These are phyloP conservation scores for Volucella bombylans DNA, from an alignment of 2,888 invertebrate species.

Conservation along the genomic window DNA sequence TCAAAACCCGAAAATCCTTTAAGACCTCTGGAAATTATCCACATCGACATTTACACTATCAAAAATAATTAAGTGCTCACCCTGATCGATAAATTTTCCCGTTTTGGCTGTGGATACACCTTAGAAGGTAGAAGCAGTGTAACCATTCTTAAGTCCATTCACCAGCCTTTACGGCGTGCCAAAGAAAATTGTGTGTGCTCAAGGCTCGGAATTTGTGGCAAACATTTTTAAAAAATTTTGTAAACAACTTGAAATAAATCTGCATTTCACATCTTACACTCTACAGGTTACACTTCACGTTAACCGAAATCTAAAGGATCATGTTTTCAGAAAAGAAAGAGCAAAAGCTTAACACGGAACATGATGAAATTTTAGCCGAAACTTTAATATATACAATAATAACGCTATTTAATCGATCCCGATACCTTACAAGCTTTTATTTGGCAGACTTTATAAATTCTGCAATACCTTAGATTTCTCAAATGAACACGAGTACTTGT, in stretches of 20 bases:
- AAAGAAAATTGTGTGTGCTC: constrained; percentile 31
- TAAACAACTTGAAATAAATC: constrained; percentile 13
- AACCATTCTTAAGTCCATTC: constrained; percentile 13
- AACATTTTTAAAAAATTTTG: constrained; percentile 39
- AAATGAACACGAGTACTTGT: constrained; percentile 5
- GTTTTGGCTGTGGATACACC: constrained; percentile 28
- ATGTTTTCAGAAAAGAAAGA: constrained; percentile 11
- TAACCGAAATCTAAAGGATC: constrained; percentile 68
- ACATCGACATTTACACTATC: constrained; percentile 57
- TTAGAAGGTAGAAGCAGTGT: constrained; percentile 24
- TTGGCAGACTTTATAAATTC: constrained; percentile 29
- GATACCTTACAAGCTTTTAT: constrained; percentile 33
- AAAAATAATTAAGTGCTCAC: constrained; percentile 44
- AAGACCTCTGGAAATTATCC: constrained; percentile 57
- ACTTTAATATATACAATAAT: constrained; percentile 43
- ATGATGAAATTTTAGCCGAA: constrained; percentile 57
- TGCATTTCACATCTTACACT: constrained; percentile 46
- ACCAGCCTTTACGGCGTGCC: constrained; percentile 28
- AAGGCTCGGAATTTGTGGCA: constrained; percentile 37
- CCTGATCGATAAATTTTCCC: constrained; percentile 57
- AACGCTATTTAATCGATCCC: constrained; percentile 55
- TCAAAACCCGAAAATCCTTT: constrained; percentile 64
- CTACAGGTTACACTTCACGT: constrained; percentile 33
- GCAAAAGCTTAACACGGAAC: constrained; percentile 17
- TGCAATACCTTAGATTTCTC: constrained; percentile 21